Evolutionary conservation across 1,140 invertebrate species (phyloP).

Genomic region (Drosophila suzukii): DNA sequence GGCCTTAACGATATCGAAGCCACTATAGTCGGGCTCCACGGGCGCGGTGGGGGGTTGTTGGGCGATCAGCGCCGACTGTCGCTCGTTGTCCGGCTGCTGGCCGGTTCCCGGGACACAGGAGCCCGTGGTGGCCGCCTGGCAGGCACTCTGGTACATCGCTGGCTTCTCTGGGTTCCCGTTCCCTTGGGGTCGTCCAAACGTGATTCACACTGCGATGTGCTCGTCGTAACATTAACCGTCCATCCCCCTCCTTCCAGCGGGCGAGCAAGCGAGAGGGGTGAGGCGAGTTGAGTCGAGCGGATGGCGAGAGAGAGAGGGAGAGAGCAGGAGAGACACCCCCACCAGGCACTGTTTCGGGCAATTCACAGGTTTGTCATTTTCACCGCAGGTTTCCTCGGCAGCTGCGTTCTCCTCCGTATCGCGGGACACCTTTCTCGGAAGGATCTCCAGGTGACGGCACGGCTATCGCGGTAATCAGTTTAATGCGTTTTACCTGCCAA

Average conservation of each 20-base stretch:
- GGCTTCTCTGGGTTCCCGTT: conserved; percentile 34
- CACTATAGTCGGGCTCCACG: conserved; percentile 90
- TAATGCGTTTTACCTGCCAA: conserved; percentile 71
- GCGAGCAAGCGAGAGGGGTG: conserved; percentile 22
- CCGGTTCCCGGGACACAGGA: conserved; percentile 85
- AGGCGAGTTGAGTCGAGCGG: conserved; percentile 6
- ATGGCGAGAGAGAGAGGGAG: conserved; percentile 26
- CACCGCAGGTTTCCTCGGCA: conserved; percentile 6
- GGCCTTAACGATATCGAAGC: conserved; percentile 97
- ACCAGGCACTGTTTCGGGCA: conserved; percentile 56
- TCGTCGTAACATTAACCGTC: conserved; percentile 68
- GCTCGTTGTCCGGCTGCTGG: conserved; percentile 85
- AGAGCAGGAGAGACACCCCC: conserved; percentile 57
- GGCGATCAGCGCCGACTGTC: conserved; percentile 85
- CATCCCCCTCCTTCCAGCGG: conserved; percentile 62
- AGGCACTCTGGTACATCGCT: conserved; percentile 88
- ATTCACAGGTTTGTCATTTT: conserved; percentile 66
- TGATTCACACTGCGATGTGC: conserved; percentile 66
- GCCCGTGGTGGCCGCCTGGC: conserved; percentile 86
- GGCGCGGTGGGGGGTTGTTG: conserved; percentile 86
- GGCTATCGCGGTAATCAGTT: conserved; percentile 34
- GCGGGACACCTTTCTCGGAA: conserved; percentile 19
- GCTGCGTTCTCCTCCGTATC: conserved; percentile 10
- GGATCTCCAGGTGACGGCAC: conserved; percentile 31
- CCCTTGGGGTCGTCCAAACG: conserved; percentile 52